Conservation (phyloP, 2,113 vertebrate species). For the Oostethus manadensis region DNA sequence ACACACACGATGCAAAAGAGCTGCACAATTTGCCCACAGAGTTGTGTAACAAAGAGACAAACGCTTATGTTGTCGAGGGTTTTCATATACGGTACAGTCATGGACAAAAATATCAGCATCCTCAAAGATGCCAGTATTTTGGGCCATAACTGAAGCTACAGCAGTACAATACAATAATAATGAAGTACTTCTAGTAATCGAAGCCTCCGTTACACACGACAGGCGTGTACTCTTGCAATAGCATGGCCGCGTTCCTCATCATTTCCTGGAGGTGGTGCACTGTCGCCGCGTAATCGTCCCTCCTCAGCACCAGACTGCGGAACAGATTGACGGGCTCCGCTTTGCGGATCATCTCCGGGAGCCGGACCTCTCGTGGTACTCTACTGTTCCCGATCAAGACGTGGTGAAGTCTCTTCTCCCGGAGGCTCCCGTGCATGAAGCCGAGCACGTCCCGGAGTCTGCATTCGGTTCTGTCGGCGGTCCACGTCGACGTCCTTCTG, state of each 20-base stretch:
- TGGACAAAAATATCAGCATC: too few species aligned
- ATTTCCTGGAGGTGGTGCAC: conserved; percentile 85
- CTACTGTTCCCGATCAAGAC: conserved; percentile 83
- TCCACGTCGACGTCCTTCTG: conserved; percentile 68
- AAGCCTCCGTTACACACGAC: conserved; percentile 50
- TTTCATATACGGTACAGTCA: too few species aligned
- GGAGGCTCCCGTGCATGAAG: conserved; percentile 82
- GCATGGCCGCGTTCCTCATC: conserved; percentile 81
- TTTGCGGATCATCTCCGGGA: conserved; percentile 74
- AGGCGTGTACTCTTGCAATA: conserved; percentile 84
- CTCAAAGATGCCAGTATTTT: too few species aligned
- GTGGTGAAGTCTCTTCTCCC: conserved; percentile 87
- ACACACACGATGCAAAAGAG: too few species aligned
- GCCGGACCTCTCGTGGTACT: conserved; percentile 68
- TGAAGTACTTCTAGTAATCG: background rate
- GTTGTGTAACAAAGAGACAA: too few species aligned
- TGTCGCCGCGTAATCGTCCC: conserved; percentile 73
- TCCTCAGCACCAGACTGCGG: conserved; percentile 80
- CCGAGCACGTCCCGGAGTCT: conserved; percentile 80
- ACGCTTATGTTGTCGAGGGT: too few species aligned
- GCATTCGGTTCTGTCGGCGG: conserved; percentile 57
- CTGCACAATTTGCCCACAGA: too few species aligned
- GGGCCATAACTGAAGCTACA: too few species aligned
- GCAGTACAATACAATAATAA: background rate
- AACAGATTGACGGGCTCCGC: conserved; percentile 89